Percentiles rank a stretch among this genome's conserved stretches.
These are phyloP conservation scores for Ceyx margarethae DNA, from an alignment of 2,113 vertebrate species.

Conservation along the genomic window DNA sequence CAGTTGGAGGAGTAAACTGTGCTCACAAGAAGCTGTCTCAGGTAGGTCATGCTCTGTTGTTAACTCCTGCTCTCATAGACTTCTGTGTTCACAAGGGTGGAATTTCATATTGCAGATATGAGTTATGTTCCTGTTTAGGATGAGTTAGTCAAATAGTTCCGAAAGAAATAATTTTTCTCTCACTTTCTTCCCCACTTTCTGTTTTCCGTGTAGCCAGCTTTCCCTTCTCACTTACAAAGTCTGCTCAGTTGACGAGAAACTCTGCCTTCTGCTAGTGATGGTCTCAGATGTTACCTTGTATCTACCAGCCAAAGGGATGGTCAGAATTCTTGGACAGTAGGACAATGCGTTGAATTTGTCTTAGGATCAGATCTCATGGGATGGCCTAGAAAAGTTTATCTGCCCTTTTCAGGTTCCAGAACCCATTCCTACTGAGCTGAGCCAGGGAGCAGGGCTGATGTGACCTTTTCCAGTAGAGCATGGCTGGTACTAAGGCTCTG, in stretches of 20 bases:
- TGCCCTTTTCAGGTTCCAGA: background rate
- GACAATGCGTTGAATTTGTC: too few relatives aligned
- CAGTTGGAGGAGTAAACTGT: slow-evolving; percentile 68
- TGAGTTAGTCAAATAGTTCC: background rate
- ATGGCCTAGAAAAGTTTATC: background rate
- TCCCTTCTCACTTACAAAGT: too few relatives aligned
- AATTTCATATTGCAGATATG: background rate
- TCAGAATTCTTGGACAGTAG: too few relatives aligned
- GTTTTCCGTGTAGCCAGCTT: background rate
- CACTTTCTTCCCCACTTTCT: background rate
- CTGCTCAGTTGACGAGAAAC: background rate
- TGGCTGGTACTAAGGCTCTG: background rate
- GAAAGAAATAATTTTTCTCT: background rate
- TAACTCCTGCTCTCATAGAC: background rate
- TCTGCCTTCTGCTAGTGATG: too few relatives aligned
- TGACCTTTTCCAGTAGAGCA: background rate
- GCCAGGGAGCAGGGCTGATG: background rate
- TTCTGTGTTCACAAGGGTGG: background rate
- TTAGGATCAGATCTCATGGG: background rate
- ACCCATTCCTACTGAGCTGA: background rate
- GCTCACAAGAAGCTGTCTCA: background rate
- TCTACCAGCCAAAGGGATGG: too few relatives aligned
- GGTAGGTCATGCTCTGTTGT: slow-evolving; percentile 18
- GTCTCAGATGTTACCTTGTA: too few relatives aligned
- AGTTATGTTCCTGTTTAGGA: rapidly evolving